Percentiles rank a stretch among this genome's conserved stretches.
phyloP scores from a whole-genome alignment of 2,888 invertebrate genomes.

The Netelia fuscicornis region DNA sequence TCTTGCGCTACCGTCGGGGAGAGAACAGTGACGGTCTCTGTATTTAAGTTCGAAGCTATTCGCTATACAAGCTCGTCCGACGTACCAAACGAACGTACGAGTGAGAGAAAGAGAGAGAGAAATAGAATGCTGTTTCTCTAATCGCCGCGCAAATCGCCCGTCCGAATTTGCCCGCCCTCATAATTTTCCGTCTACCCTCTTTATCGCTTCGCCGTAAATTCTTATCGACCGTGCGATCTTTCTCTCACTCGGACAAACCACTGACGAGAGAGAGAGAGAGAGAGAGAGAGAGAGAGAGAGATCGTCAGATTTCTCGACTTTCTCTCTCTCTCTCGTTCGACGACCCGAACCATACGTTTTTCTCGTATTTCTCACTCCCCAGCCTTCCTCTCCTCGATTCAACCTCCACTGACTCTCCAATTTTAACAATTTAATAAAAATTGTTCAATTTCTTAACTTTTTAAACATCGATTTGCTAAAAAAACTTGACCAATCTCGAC shows the following conservation, averaged over 20 bases:
- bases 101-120: conserved; percentile 17
- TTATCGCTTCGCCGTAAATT: conserved; percentile 68
- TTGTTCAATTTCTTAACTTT: background rate
- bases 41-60: conserved; percentile 61
- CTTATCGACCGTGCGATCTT: conserved; percentile 66
- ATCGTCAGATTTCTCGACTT: conserved; percentile 6
- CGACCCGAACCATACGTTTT: conserved; percentile 23
- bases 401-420: background rate
- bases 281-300: conserved; percentile 27
- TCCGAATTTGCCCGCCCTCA: conserved; percentile 75
- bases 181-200: conserved; percentile 70
- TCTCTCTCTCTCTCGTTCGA: conserved; percentile 27
- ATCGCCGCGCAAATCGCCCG: conserved; percentile 76
- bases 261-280: conserved; percentile 48
- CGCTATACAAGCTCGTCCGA: conserved; percentile 43
- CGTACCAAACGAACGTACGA: conserved; percentile 54
- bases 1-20: conserved; percentile 60
- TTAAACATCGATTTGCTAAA: conserved; percentile 22
- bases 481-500: background rate
- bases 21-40: conserved; percentile 67
- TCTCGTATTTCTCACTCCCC: conserved; percentile 8
- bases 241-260: conserved; percentile 64
- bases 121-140: conserved; percentile 63
- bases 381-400: conserved; percentile 19
- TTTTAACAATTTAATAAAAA: background rate